Base-by-base conservation (phyloP, 2,113 vertebrate genomes). In the Notarius quadriscutis region DNA sequence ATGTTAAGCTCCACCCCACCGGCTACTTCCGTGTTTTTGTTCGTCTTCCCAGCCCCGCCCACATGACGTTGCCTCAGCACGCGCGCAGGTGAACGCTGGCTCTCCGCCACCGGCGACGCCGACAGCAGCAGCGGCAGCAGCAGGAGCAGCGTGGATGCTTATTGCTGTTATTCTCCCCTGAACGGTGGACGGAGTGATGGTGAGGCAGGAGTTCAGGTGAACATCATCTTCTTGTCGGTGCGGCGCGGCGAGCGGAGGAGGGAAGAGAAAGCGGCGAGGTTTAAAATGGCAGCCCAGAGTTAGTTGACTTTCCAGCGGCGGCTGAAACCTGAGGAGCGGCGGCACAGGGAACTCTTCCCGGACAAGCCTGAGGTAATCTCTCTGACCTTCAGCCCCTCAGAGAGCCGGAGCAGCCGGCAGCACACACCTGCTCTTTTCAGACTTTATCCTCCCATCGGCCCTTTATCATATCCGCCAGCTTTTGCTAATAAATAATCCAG, bases 71-170 rank as follows among this genome's bases (percentile, higher is more conserved):
- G 9, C 9, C 63, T 25, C 55, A 8, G 79, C 57, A 2, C 50
- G 34, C 53, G 84, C 5, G 34, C 88, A 89, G 88, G 85, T 89
- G 81, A 51, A 53, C n/a, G 41, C 11, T 53, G 81, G 30, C n/a
- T 51, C 25, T 1, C 8, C 6, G 60, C 60, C 51, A 5, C 11
- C 34, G 30, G 30, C 30, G 12, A 11, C 17, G 12, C 57, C 25
- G 55, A 60, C 20, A 79, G 65, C 53, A 86, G 62, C 6, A 7
- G 34, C 41, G 27, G 50, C 55, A 30, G 12, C 17, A 8, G 17
- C 17, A 53, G 5, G 41, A 25, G 79, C 10, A 55, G 48, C 0
- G 41, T 18, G 9, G 27, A 41, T 15, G 2, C 48, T 82, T 48
- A 55, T 55, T 30, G 17, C 11, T 18, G 55, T 58, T 7, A n/a